phyloP scores from a whole-genome alignment of 1,140 invertebrate species.

The Paralvinella palmiformis region DNA sequence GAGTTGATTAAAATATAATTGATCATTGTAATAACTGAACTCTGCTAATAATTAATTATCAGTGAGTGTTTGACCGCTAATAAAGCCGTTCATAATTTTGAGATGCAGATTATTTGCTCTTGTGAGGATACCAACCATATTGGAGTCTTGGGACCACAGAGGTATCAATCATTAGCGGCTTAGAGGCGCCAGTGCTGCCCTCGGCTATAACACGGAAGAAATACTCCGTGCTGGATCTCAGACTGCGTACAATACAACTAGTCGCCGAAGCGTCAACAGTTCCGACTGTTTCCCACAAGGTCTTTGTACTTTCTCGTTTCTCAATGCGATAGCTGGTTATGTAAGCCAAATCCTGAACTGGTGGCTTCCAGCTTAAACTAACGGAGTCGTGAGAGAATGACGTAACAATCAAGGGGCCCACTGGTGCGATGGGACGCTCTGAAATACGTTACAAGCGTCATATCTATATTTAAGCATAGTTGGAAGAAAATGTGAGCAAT shows the following conservation, averaged over 20 bases:
- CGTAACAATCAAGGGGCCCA: constrained; percentile 74
- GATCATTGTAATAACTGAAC: neutral
- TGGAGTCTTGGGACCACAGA: constrained; percentile 14
- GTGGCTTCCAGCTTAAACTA: constrained; percentile 81
- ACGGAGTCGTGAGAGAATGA: constrained; percentile 94
- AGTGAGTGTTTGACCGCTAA: no score
- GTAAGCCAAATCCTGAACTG: constrained; percentile 54
- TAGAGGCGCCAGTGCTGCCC: constrained; percentile 80
- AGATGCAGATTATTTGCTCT: no score
- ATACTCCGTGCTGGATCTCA: constrained; percentile 67
- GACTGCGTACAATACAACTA: constrained; percentile 3
- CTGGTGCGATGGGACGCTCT: no score
- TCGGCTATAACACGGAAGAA: constrained; percentile 85
- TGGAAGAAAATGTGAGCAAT: no score
- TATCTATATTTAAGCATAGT: no score
- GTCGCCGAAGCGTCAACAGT: constrained; percentile 53
- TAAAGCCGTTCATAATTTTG: no score
- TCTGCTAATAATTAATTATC: no score
- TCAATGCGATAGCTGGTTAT: constrained; percentile 92
- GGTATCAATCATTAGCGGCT: constrained; percentile 66
- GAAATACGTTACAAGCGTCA: no score
- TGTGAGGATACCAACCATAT: no score
- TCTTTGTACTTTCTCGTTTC: constrained; percentile 66
- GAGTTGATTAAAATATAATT: no score
- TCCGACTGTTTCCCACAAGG: constrained; percentile 60